A percentile compares a stretch with the other conserved stretches of the same genome.
phyloP scores from a whole-genome alignment of 2,113 vertebrate species.

The Myrmecophaga tridactyla region DNA sequence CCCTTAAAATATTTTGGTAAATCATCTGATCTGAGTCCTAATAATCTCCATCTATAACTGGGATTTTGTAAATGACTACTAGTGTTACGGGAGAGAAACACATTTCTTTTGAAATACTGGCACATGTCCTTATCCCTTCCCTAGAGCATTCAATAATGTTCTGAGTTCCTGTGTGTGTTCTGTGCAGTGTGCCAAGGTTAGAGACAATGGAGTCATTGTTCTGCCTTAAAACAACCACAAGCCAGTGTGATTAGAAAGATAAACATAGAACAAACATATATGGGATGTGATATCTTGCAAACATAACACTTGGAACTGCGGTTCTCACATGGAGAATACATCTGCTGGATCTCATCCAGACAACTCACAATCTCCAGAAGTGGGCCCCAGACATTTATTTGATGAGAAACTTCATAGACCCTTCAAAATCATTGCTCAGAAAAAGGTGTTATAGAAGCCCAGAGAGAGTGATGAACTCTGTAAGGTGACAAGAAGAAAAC shows the following conservation, averaged over 20 bases:
- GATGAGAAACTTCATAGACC: neutral
- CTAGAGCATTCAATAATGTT: neutral
- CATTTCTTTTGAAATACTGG: neutral
- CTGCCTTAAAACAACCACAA: neutral
- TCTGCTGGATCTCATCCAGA: neutral
- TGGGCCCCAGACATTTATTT: neutral
- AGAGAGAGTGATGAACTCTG: neutral
- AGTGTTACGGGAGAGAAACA: neutral
- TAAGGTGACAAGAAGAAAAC: neutral
- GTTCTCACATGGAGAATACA: neutral
- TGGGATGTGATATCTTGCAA: neutral
- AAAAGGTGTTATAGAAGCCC: neutral
- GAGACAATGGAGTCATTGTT: neutral
- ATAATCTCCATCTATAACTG: neutral
- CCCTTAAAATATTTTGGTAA: neutral
- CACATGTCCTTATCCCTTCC: neutral
- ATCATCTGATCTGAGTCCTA: neutral
- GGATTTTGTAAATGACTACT: neutral
- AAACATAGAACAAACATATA: neutral
- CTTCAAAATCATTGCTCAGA: neutral
- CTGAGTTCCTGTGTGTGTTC: neutral
- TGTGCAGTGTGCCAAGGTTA: neutral
- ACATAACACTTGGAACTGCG: neutral
- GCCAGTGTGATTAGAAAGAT: neutral
- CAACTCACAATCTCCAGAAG: neutral